Evolutionary conservation across 1,140 invertebrate species (phyloP).

Genomic region (Drosophila funebris): DNA sequence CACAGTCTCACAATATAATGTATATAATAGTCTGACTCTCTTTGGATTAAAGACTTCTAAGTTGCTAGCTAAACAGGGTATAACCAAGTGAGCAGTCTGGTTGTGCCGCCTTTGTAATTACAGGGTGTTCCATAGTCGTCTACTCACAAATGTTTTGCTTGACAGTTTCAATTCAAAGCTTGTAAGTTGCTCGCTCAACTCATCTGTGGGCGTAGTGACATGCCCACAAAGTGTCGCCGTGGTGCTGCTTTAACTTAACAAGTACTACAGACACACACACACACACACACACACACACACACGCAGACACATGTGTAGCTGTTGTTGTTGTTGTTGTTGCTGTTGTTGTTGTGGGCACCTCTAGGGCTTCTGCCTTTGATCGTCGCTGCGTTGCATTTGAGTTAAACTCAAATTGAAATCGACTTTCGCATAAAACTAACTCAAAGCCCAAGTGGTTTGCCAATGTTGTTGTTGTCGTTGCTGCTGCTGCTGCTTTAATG

Average conservation of each 20-base stretch:
- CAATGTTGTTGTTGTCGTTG: slow-evolving; percentile 1
- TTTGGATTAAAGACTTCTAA: no score
- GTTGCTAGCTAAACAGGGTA: no score
- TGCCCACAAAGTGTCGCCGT: background rate
- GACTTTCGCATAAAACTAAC: slow-evolving; percentile 29
- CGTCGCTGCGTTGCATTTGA: slow-evolving; percentile 13
- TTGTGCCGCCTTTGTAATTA: no score
- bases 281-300: background rate
- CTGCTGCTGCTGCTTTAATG: slow-evolving; percentile 16
- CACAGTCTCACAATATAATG: no score
- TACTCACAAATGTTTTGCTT: background rate
- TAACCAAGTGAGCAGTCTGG: no score
- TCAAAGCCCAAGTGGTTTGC: slow-evolving; percentile 7
- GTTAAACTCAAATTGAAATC: slow-evolving; percentile 27
- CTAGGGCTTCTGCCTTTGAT: slow-evolving; percentile 31
- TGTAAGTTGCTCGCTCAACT: slow-evolving; percentile 5
- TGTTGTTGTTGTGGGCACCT: slow-evolving; percentile 14
- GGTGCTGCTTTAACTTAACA: background rate
- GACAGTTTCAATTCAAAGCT: background rate
- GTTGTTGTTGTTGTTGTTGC: background rate
- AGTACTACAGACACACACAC: background rate
- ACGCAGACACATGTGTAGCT: background rate
- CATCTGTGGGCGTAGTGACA: background rate
- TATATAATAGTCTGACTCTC: no score
- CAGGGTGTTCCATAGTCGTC: background rate